A percentile compares a stretch with the other conserved stretches of the same genome.
These are phyloP conservation scores for Diaphora mendica DNA, from an alignment of 2,888 invertebrate species.

Conservation along the genomic window DNA sequence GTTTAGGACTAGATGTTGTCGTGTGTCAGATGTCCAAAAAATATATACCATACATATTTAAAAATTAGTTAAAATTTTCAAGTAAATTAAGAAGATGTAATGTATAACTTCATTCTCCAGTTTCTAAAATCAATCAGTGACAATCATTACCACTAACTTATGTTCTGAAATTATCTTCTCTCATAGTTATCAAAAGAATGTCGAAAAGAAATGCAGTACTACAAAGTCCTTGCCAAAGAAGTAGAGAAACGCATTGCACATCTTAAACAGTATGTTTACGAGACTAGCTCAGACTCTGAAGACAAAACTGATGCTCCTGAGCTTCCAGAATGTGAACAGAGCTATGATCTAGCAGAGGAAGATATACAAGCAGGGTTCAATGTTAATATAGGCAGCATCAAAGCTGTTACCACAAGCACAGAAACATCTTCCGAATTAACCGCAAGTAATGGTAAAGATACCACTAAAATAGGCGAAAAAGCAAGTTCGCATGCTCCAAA, in stretches of 20 bases:
- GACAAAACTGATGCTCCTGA: conserved; percentile 72
- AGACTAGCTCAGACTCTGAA: conserved; percentile 65
- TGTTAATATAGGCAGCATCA: not conserved
- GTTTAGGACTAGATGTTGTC: too few relatives aligned
- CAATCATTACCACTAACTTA: not conserved
- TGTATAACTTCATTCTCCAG: too few relatives aligned
- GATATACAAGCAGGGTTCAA: conserved; percentile 20
- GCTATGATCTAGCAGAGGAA: conserved; percentile 53
- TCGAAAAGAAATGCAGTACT: conserved; percentile 88
- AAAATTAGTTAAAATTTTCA: too few relatives aligned
- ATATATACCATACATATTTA: too few relatives aligned
- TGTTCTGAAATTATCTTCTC: not conserved
- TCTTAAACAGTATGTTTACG: conserved; percentile 70
- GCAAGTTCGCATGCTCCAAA: conserved; percentile 53
- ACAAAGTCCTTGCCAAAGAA: conserved; percentile 88
- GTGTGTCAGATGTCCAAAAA: too few relatives aligned
- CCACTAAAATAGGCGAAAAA: not conserved
- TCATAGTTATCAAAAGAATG: conserved; percentile 87
- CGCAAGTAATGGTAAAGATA: conserved; percentile 9
- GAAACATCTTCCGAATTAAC: conserved; percentile 6
- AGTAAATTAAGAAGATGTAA: too few relatives aligned
- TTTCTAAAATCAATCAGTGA: not conserved
- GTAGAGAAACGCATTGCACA: conserved; percentile 86
- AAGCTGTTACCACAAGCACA: conserved; percentile 19
- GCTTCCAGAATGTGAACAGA: conserved; percentile 66